These are phyloP conservation scores for Meloidogyne exigua DNA, from an alignment of 1,140 invertebrate species.

Conservation along the genomic window DNA sequence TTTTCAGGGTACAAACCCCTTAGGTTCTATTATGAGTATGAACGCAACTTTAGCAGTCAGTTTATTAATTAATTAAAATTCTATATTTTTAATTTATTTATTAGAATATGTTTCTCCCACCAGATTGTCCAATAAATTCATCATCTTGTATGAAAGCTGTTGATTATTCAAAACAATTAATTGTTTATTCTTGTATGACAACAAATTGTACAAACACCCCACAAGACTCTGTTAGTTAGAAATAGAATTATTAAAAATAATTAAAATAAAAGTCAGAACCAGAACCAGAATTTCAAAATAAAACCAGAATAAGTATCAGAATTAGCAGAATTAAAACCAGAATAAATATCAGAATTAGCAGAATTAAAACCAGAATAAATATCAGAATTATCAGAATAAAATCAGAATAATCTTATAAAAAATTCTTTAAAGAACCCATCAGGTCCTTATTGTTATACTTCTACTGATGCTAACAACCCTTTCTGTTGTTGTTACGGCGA, in stretches of 20 bases:
- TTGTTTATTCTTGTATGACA: conserved; percentile 5
- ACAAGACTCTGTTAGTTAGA: not conserved
- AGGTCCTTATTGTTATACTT: not conserved
- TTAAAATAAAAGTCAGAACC: too few relatives aligned
- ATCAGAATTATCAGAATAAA: too few relatives aligned
- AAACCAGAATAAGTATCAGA: too few relatives aligned
- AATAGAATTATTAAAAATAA: not conserved
- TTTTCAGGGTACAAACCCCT: not conserved
- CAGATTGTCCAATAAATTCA: not conserved
- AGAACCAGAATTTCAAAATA: too few relatives aligned
- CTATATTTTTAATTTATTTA: not conserved
- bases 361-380: too few relatives aligned
- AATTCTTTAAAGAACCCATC: not conserved
- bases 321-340: too few relatives aligned
- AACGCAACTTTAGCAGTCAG: not conserved
- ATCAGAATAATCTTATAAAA: too few relatives aligned
- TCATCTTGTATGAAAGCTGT: not conserved
- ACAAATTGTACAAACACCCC: not conserved
- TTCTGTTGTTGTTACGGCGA: not conserved
- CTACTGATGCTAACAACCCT: not conserved
- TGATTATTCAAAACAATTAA: not conserved
- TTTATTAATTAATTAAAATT: not conserved
- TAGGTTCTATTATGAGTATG: not conserved
- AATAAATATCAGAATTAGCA: too few relatives aligned
- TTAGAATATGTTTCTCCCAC: not conserved